Evolutionary conservation across 1,140 invertebrate species (phyloP), one percentile per base, ranked within the genome.

Genomic region (Manduca sexta): DNA sequence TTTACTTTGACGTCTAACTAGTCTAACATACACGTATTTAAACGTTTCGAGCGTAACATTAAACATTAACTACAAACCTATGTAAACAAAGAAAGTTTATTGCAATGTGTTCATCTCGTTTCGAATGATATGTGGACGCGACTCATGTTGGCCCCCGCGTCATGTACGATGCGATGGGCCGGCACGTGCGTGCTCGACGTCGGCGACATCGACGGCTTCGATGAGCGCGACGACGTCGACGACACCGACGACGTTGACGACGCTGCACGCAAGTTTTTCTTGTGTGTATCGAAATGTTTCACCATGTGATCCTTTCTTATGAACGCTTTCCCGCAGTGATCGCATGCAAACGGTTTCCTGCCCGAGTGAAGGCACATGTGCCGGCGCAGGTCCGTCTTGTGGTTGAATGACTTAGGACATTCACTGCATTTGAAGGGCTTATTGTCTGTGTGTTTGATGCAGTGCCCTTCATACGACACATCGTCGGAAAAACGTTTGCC

Each of bases 221-320:
- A 64, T 38, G 69, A 64, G 34, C 66, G 45, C 18, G 61, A 54
- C 7, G 51, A 37, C 15, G 45, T 39, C 29, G 60, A 53, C 31
- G 57, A 47, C 21, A 57, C 53, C 21, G 80, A 68, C 7, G 51
- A 37, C 15, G 45, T 39, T 18, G 60, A 53, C 31, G 57, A 47
- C 21, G 59, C 53, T 17, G 80, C 66, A 12, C 76, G 73, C 45
- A 74, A 56, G 49, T 72, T 82, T 55, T 85, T 86, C 65, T 82
- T 87, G 80, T 98, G 97, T 15, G 95, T 98, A 45, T 95, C 93
- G 45, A 90, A 88, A 82, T 98, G 97, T 81, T 98, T 98, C 48
- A 95, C 90, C 93, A 98, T 94, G 79, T 98, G 97, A 79, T 98
- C 97, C 77, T 97, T 96, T 42, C 97, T 90, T 56, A 95, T 97